Conservation (phyloP, 2,113 vertebrate genomes). For the Nothobranchius kuhntae region DNA sequence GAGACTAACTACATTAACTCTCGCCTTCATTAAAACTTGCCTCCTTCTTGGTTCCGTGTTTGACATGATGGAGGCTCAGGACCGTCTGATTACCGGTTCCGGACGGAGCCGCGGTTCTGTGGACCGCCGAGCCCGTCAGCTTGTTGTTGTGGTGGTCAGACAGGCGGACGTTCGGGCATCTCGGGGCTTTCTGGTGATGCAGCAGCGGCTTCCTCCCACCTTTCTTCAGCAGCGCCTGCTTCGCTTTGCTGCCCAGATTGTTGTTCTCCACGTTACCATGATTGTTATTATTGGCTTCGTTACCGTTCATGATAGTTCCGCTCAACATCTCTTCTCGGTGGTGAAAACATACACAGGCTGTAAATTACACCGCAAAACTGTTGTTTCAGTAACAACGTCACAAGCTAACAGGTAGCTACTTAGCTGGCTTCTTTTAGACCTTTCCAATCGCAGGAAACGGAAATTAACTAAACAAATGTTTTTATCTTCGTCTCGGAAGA, state of each 20-base stretch:
- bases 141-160: conserved; percentile 71
- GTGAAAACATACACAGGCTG: conserved; percentile 49
- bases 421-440: background rate
- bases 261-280: conserved; percentile 70
- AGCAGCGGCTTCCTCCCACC: conserved; percentile 55
- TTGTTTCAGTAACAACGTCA: conserved; percentile 45
- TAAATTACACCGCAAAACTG: background rate
- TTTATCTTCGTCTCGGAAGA: background rate
- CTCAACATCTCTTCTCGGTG: conserved; percentile 59
- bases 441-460: background rate
- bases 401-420: conserved; percentile 35
- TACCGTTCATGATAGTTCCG: conserved; percentile 50
- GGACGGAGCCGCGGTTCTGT: conserved; percentile 22
- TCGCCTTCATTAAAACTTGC: conserved; percentile 18
- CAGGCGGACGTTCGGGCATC: conserved; percentile 35
- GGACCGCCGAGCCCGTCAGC: background rate
- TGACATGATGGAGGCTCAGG: conserved; percentile 46
- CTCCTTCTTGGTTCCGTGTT: conserved; percentile 62
- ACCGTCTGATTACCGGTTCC: background rate
- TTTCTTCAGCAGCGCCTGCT: conserved; percentile 66
- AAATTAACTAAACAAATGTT: background rate
- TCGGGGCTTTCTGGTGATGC: conserved; percentile 45
- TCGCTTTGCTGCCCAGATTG: conserved; percentile 50
- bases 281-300: conserved; percentile 30
- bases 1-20: background rate